Base-by-base conservation (phyloP, 2,797 vertebrate genomes). In the Melanotaenia nigrans region DNA sequence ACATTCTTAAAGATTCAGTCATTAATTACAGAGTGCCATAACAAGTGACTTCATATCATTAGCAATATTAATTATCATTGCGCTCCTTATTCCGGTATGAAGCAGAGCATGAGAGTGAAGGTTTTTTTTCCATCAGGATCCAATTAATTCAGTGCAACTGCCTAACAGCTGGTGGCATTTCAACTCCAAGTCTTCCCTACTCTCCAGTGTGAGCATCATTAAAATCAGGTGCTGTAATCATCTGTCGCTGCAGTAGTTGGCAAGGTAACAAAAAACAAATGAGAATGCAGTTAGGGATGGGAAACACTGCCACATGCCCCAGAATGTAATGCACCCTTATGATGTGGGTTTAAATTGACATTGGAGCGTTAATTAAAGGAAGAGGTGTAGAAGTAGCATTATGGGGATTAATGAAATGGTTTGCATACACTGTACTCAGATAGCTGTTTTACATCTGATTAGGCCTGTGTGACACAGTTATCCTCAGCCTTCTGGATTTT, bases 111-210 rank as follows among this genome's bases (percentile, higher is more conserved):
- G 92, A 89, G 92, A 85, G 88, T 80, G 81, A 89, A 86, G 87
- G 67, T 77, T 92, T 81, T 88, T 89, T 90, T 82, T 83, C 92
- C 91, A 94, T 93, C 90, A 94, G 92, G 93, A 95, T 93, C 93
- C 94, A 96, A 90, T 96, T 94, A 95, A 94, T 96, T 95, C 90
- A 88, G 91, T 93, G 89, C 88, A 94, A 94, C 92, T 94, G 68
- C 92, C 89, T 92, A 95, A 95, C 94, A 96, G 93, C 94, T 96
- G 93, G 91, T 96, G 94, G 93, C 94, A 94, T 96, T 96, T 96
- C 92, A 90, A 94, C 90, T 95, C 85, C 95, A 93, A 95, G 92
- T 95, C 94, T 91, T 95, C 89, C 90, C 93, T 93, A 92, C 87
- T 94, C 94, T 95, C 94, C 84, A 90, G 93, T 94, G 93, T 92